Evolutionary conservation across 1,140 invertebrate genomes (phyloP).

Genomic region (Drosophila nikananu): DNA sequence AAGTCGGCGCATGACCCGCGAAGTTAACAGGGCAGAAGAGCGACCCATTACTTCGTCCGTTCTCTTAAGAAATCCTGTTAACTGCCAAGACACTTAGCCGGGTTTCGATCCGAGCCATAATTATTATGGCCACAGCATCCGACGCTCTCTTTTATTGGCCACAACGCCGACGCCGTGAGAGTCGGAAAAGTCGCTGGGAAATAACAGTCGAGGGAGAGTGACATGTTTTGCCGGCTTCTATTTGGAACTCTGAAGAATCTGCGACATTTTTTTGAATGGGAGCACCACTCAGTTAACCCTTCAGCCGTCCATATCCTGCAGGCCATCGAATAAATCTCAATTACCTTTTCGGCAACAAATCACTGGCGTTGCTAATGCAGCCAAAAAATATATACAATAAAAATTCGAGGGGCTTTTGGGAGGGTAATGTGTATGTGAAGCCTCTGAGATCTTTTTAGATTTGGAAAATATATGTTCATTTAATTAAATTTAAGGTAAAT

Average conservation of each 20-base stretch:
- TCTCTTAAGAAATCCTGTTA: not conserved
- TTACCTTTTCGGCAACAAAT: constrained; percentile 38
- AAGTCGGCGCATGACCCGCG: constrained; percentile 15
- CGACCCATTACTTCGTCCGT: not conserved
- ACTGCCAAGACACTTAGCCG: not conserved
- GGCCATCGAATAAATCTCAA: constrained; percentile 44
- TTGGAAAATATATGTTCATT: not conserved
- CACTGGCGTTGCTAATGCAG: constrained; percentile 43
- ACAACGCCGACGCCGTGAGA: constrained; percentile 15
- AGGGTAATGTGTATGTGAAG: not conserved
- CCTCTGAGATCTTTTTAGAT: too few species aligned
- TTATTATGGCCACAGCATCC: constrained; percentile 10
- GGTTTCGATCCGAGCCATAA: constrained; percentile 30
- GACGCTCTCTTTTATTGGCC: not conserved
- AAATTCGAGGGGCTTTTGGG: constrained; percentile 20
- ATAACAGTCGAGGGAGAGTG: constrained; percentile 2
- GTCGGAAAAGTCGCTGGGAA: not conserved
- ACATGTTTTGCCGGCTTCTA: constrained; percentile 18
- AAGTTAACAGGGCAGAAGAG: constrained; percentile 21
- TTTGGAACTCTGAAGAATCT: constrained; percentile 10
- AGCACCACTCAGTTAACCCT: constrained; percentile 27
- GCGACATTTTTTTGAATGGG: constrained; percentile 7
- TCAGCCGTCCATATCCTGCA: constrained; percentile 15
- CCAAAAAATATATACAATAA: constrained; percentile 21
- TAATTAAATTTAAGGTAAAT: not conserved